Evolutionary conservation across 2,888 invertebrate species (phyloP), one percentile per base, ranked within the genome.

Genomic region (Sylvicola cinctus): DNA sequence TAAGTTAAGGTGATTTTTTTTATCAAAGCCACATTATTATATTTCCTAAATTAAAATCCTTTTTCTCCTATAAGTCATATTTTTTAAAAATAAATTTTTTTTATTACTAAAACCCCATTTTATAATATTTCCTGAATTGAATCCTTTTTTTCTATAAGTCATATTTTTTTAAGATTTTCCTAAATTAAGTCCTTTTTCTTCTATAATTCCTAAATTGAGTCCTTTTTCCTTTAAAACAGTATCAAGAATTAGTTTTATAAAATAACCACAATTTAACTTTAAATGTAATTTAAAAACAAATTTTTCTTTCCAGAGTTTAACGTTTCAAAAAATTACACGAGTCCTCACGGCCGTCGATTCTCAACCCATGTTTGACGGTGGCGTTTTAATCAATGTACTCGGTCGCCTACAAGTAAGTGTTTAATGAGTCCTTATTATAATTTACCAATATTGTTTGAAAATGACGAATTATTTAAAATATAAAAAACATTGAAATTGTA

Each of bases 321-420:
- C 77, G 43, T 93, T 95, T 67, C 83, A 85, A 69, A 84, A 83
- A 65, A 93, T 95, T 49, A 76, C 75, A 55, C 75, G 93, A 58
- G 69, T 76, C 50, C 76, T 95, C 52, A 93, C 95, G 38, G 79
- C 85, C 16, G 75, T 91, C 40, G 96, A 96, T 58, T 87, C 88
- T 33, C 96, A 96, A 59, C 96, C 96, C n/a, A 91, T 85, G 71
- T 83, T 85, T 51, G 95, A 93, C 62, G 95, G 93, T 39, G 93
- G 93, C 41, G 84, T 96, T 44, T 61, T 95, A 56, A 88, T 96
- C 46, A 84, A 84, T 65, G 95, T 96, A 34, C 68, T 95, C 46
- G 96, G 96, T 48, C 80, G 93, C 64, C 67, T 96, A 52, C 84
- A 95, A 80, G 93, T 91, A 62, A 61, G 62, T 53, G 38, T 37